Evolutionary conservation across 1,140 invertebrate genomes (phyloP), one percentile per base, ranked within the genome.

Genomic region (Hycleus phaleratus): DNA sequence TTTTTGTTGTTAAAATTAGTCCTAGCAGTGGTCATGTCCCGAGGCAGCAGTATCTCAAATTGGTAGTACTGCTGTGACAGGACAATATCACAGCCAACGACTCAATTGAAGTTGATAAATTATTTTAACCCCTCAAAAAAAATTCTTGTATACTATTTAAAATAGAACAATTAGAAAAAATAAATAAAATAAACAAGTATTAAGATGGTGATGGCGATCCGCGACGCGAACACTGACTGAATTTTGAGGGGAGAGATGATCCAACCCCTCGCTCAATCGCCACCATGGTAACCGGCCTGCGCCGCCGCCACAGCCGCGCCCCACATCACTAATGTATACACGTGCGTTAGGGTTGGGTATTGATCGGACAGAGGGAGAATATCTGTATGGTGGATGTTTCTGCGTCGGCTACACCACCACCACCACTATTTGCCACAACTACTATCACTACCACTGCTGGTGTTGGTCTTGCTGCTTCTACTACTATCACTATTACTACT

Each of bases 21-120:
- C 67, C 75, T 18, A 69, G 74, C 77, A 78, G 72, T 82, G 84
- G 80, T 81, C 79, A 89, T 91, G 88, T 89, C 88, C 88, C 81
- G 86, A 79, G 80, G 82, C 86, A 91, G 87, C 88, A 90, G 88
- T 91, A 90, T 78, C 75, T 74, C 75, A 70, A 72, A 73, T 59
- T 74, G 74, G 74, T 78, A 81, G 81, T 91, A 91, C 88, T 91
- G 88, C 88, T 91, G 88, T 91, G 88, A 90, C 88, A 90, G 86
- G 88, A 91, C 88, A 91, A 91, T 91, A 91, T 91, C 82, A 85
- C 78, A 81, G 84, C 77, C 74, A 66, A 69, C 78, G 76, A 73
- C 58, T 64, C 63, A 18, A 18, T 18, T 18, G 18, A 18, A 18
- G 18, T 18, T 18, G 18, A 18, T 18, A 18, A 18, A 18, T 18